These are phyloP conservation scores for Sebastes minor DNA, from an alignment of 2,797 vertebrate species.

Conservation along the genomic window DNA sequence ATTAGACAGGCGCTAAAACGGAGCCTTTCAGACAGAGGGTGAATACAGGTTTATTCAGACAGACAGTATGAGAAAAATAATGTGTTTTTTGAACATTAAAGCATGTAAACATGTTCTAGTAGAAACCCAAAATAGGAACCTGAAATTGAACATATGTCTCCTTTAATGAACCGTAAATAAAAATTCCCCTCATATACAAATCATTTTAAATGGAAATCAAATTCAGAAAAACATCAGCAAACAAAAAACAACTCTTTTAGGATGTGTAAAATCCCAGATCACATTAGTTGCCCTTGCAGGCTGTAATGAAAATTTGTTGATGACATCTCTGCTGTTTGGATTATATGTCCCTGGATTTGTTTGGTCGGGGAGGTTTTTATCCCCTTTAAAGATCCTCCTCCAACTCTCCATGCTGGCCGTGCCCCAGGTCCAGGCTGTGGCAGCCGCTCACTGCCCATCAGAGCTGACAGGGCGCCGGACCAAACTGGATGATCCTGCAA, in stretches of 20 bases:
- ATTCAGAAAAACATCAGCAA: not conserved
- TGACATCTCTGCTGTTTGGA: conserved; percentile 60
- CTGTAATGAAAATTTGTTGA: conserved; percentile 60
- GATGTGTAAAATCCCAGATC: conserved; percentile 14
- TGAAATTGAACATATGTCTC: not conserved
- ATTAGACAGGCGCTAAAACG: not conserved
- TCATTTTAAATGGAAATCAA: not conserved
- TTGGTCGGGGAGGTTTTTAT: conserved; percentile 65
- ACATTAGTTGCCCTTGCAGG: conserved; percentile 25
- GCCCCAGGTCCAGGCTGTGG: conserved; percentile 63
- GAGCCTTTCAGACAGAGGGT: not conserved
- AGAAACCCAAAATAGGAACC: not conserved
- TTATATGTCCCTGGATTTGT: conserved; percentile 73
- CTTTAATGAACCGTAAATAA: not conserved
- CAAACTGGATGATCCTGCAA: conserved; percentile 47
- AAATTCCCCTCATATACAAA: not conserved
- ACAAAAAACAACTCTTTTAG: not conserved
- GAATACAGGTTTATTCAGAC: not conserved
- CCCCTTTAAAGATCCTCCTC: conserved; percentile 73
- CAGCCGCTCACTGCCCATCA: conserved; percentile 62
- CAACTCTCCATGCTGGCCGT: conserved; percentile 58
- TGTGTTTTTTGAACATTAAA: not conserved
- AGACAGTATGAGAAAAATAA: not conserved
- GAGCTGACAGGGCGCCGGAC: conserved; percentile 43
- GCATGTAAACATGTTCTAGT: not conserved